phyloP scores from a whole-genome alignment of 2,888 invertebrate genomes.

The Eupithecia abbreviata region DNA sequence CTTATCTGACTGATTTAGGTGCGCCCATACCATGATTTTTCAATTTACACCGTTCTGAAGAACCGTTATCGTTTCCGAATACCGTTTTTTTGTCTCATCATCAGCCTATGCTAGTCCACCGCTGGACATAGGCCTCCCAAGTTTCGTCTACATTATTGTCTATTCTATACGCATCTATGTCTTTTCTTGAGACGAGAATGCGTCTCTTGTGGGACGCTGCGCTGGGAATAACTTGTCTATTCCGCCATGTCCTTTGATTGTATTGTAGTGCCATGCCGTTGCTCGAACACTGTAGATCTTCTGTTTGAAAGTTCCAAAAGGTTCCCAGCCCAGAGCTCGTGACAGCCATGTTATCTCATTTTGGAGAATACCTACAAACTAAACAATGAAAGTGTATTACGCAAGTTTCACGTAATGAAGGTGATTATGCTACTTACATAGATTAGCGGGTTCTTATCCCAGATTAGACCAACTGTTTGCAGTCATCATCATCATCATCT shows the following conservation, averaged over 20 bases:
- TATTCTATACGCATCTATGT: neutral
- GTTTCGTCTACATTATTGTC: too few species aligned
- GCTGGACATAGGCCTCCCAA: too few species aligned
- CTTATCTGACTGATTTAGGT: too few species aligned
- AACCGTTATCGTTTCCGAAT: too few species aligned
- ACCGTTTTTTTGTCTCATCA: too few species aligned
- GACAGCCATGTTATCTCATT: conserved; percentile 74
- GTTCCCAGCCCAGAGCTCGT: conserved; percentile 67
- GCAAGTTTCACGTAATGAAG: conserved; percentile 39
- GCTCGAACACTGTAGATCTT: conserved; percentile 2
- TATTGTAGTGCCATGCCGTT: neutral
- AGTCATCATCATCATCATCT: neutral
- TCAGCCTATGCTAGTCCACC: too few species aligned
- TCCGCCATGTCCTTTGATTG: neutral
- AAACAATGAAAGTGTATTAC: conserved; percentile 67
- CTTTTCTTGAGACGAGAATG: too few species aligned
- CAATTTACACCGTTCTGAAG: too few species aligned
- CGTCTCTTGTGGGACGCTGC: too few species aligned
- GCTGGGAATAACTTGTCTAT: neutral
- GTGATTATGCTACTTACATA: conserved; percentile 39
- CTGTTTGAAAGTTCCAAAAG: conserved; percentile 67
- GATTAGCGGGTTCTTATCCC: conserved; percentile 34
- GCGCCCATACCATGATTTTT: too few species aligned
- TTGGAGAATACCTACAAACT: conserved; percentile 59
- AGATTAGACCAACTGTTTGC: conserved; percentile 12